Percentiles rank a stretch among this genome's conserved stretches.
These are phyloP conservation scores for Chironomus tentans DNA, from an alignment of 2,888 invertebrate species.

Conservation along the genomic window DNA sequence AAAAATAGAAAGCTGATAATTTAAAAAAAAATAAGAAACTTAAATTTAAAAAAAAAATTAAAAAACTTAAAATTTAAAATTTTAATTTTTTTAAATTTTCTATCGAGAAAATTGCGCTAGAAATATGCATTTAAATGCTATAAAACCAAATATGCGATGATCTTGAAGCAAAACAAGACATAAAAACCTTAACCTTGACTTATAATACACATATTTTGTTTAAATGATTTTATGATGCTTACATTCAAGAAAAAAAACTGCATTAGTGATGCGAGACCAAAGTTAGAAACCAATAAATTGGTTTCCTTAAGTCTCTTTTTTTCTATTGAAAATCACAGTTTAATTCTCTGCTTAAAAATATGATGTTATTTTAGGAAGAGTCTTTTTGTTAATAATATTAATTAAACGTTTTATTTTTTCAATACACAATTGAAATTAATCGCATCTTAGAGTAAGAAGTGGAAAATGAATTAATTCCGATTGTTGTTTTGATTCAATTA, in stretches of 20 bases:
- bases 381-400: not conserved
- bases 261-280: not conserved
- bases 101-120: not conserved
- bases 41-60: no score
- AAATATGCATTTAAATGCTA: not conserved
- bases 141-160: constrained; percentile 17
- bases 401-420: not conserved
- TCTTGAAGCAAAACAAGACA: constrained; percentile 15
- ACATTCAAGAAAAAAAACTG: not conserved
- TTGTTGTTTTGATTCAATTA: constrained; percentile 9
- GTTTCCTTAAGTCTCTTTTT: not conserved
- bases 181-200: constrained; percentile 18
- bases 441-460: not conserved
- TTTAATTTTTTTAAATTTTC: not conserved
- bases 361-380: not conserved
- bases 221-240: constrained; percentile 9
- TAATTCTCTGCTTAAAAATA: not conserved
- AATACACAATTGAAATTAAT: not conserved
- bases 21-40: no score
- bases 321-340: not conserved
- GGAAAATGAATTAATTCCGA: not conserved
- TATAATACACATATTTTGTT: not conserved
- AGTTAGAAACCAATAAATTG: not conserved
- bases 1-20: no score
- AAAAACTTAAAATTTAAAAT: no score